Evolutionary conservation across 1,140 invertebrate species (phyloP).

Genomic region (Mercenaria mercenaria): DNA sequence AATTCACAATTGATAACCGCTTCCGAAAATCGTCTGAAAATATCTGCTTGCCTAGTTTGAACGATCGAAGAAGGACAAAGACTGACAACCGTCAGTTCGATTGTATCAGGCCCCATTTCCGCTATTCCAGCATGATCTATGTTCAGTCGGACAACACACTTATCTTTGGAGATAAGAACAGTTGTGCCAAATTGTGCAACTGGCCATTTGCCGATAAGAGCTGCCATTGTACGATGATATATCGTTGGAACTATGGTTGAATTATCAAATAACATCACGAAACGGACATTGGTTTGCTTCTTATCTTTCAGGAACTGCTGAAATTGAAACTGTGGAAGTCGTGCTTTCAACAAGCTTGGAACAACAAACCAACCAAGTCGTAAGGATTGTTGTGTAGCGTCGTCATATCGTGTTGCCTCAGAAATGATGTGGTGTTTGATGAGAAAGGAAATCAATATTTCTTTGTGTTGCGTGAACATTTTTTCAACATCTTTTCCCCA

Average conservation of each 20-base stretch:
- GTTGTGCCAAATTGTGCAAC: not conserved
- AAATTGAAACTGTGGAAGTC: not conserved
- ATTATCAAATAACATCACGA: not conserved
- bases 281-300: not conserved
- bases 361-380: not conserved
- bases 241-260: not conserved
- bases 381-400: not conserved
- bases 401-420: not conserved
- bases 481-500: slow-evolving; percentile 6
- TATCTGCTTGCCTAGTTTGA: too few relatives aligned
- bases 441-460: slow-evolving; percentile 30
- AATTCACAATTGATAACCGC: too few relatives aligned
- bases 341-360: not conserved
- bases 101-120: too few relatives aligned
- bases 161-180: too few relatives aligned
- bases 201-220: not conserved
- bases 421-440: slow-evolving; percentile 44
- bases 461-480: not conserved
- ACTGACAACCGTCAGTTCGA: too few relatives aligned
- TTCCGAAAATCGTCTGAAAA: too few relatives aligned
- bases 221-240: not conserved
- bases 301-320: not conserved
- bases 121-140: too few relatives aligned
- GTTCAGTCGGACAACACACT: too few relatives aligned
- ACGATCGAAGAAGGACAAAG: too few relatives aligned